Evolutionary conservation across 2,888 invertebrate species (phyloP), one percentile per base, ranked within the genome.

Genomic region (Caenorhabditis sulstoni): DNA sequence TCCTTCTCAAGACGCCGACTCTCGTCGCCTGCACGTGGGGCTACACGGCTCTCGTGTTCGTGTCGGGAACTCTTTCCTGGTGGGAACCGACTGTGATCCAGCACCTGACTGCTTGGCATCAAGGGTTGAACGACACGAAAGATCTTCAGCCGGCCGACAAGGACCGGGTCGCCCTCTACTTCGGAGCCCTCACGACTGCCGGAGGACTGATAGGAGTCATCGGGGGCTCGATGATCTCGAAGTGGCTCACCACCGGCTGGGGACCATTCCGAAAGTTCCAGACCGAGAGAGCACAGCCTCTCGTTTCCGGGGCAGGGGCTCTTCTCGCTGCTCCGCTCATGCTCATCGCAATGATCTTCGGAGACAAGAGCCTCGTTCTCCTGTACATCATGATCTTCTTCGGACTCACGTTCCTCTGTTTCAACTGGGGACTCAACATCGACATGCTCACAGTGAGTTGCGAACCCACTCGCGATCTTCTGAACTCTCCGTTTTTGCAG

Each of bases 31-130:
- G 96, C 1, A 95, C 97, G 0, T 92, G 94, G 39, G 98, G 97
- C 62, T 98, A 98, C 91, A 99, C 98, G 0, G 96, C 96, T 91
- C 97, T 99, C n/a, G 95, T 97, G 7, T 99, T 98, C 91, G 97
- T 97, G 23, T 94, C 97, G 12, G 99, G 99, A 66, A 96, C 84
- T 49, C 70, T 84, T 9, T 78, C 82, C 8, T 84, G 84, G 84
- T 99, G 97, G 96, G 85, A 86, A 16, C 87, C 87, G 7, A 81
- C 87, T 11, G 79, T 84, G 23, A 82, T 88, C 29, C 79, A 85
- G 39, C 82, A 89, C 73, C 81, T 85, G 52, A 76, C 71, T 9
- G 83, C 81, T 0, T 80, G 81, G 81, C 61, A 78, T 41, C 70
- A 83, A 41, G 79, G 74, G 49, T 55, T 81, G 2, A 81, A 79